Percentiles rank a stretch among this genome's conserved stretches.
These are phyloP conservation scores for Shargacucullia verbasci DNA, from an alignment of 2,888 invertebrate species.

Conservation along the genomic window DNA sequence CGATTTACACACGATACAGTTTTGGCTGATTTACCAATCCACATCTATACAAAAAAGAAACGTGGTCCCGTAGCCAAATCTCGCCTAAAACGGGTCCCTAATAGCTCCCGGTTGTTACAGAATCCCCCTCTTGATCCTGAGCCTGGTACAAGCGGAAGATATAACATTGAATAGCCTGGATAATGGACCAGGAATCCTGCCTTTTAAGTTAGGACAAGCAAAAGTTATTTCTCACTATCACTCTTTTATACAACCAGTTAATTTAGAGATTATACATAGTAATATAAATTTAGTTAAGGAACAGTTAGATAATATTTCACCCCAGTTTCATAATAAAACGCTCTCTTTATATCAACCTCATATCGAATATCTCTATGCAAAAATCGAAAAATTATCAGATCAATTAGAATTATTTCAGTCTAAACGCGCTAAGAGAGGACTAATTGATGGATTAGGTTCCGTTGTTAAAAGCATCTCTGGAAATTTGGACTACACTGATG, in stretches of 20 bases:
- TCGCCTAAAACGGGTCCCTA: constrained; percentile 6
- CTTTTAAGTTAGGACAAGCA: no score
- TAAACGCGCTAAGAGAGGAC: constrained; percentile 20
- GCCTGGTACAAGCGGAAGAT: constrained; percentile 12
- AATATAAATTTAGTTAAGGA: neutral
- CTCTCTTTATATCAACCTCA: constrained; percentile 2
- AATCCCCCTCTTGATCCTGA: constrained; percentile 1
- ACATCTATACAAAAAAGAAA: constrained; percentile 8
- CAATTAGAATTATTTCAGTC: constrained; percentile 6
- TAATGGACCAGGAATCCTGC: constrained; percentile 45
- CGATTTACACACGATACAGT: no score
- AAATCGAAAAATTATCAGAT: constrained; percentile 4
- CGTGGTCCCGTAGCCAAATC: constrained; percentile 5
- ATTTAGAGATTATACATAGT: constrained; percentile 1
- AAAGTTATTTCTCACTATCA: constrained; percentile 48
- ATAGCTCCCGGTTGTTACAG: constrained; percentile 3
- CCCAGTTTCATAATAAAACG: constrained; percentile 2
- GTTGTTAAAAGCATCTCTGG: no score
- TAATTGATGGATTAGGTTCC: no score
- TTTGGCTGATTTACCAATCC: no score
- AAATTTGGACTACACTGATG: no score
- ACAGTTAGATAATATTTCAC: constrained; percentile 2
- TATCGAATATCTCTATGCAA: constrained; percentile 16
- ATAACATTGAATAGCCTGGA: constrained; percentile 20
- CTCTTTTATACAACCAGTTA: constrained; percentile 27